Percentiles rank a stretch among this genome's conserved stretches.
phyloP scores from a whole-genome alignment of 2,888 invertebrate species.

The Cerastis leucographa region DNA sequence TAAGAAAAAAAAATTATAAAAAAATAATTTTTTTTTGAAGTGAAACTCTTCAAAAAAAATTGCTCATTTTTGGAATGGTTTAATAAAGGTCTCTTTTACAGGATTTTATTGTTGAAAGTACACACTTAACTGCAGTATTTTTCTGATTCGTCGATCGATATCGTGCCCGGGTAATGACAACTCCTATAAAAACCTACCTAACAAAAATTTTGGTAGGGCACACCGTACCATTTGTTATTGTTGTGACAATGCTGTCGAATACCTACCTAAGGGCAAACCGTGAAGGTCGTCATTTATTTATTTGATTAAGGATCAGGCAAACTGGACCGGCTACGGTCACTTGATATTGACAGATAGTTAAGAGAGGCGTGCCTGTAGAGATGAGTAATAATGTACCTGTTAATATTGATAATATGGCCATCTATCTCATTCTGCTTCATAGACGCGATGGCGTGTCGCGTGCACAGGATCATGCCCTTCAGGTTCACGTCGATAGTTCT shows the following conservation, averaged over 20 bases:
- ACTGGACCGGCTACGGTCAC: not conserved
- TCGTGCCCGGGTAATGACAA: not conserved
- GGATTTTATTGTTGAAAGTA: not conserved
- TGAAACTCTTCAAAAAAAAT: no score
- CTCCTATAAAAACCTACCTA: not conserved
- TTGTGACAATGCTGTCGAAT: not conserved
- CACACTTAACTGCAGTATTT: not conserved
- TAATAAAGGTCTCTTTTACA: not conserved
- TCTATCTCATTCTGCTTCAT: conserved; percentile 82
- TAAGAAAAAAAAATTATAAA: no score
- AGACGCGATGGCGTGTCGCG: conserved; percentile 84
- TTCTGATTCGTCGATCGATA: no score
- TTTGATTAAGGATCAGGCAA: not conserved
- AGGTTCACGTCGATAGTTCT: conserved; percentile 84
- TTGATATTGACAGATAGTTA: not conserved
- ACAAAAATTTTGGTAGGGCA: not conserved
- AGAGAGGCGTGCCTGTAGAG: not conserved
- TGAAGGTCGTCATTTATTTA: not conserved
- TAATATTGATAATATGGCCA: conserved; percentile 70
- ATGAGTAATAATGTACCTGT: conserved; percentile 24
- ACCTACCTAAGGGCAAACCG: not conserved
- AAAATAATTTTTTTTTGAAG: no score
- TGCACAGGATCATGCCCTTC: conserved; percentile 84
- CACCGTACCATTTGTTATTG: no score
- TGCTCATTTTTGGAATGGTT: not conserved